phyloP scores from a whole-genome alignment of 2,888 invertebrate genomes.

The Drosophila imparisetae region DNA sequence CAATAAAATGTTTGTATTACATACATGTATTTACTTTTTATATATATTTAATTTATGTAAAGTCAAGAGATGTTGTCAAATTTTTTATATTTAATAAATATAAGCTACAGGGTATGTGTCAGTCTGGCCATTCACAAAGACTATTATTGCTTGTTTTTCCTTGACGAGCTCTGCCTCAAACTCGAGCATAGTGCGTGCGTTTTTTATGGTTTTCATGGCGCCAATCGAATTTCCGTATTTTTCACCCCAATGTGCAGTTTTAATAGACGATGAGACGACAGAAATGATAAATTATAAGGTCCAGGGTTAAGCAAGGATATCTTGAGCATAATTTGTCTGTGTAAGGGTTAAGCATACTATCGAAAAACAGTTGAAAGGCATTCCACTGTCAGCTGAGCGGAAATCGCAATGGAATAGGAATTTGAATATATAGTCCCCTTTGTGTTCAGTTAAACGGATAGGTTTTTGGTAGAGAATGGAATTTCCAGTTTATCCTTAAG shows the following conservation, averaged over 20 bases:
- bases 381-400: conserved; percentile 7
- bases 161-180: conserved; percentile 39
- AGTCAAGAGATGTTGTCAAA: not conserved
- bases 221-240: conserved; percentile 55
- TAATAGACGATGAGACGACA: conserved; percentile 43
- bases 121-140: not conserved
- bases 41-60: not conserved
- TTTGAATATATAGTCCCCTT: not conserved
- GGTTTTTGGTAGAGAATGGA: conserved; percentile 2
- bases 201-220: conserved; percentile 73
- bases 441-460: conserved; percentile 1
- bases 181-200: conserved; percentile 41
- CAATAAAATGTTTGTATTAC: not conserved
- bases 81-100: not conserved
- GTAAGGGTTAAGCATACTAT: conserved; percentile 25
- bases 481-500: conserved; percentile 15
- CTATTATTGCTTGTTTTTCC: conserved; percentile 28
- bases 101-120: conserved; percentile 14
- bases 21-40: not conserved
- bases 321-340: conserved; percentile 21
- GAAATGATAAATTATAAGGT: conserved; percentile 29
- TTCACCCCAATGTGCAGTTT: conserved; percentile 25
- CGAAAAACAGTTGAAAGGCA: conserved; percentile 13
- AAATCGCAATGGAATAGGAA: conserved; percentile 14
- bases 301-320: not conserved